These are phyloP conservation scores for Ictalurus furcatus DNA, from an alignment of 2,113 vertebrate genomes.

Conservation along the genomic window DNA sequence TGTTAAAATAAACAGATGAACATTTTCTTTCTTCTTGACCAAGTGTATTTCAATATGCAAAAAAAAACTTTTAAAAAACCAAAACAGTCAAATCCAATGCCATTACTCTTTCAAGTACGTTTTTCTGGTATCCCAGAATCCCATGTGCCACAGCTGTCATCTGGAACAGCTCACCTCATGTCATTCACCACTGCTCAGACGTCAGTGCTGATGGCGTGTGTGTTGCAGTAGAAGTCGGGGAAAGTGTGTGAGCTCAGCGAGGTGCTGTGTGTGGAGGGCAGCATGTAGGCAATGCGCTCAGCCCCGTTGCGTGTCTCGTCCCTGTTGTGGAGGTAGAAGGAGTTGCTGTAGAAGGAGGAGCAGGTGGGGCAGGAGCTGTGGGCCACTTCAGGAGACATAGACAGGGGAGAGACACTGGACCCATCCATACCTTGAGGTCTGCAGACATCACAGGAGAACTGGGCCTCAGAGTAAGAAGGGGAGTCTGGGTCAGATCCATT, in stretches of 20 bases:
- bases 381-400: conserved; percentile 65
- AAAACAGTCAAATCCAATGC: not conserved
- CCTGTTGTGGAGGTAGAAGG: conserved; percentile 86
- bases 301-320: conserved; percentile 89
- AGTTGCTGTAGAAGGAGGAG: conserved; percentile 83
- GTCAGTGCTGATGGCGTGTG: conserved; percentile 89
- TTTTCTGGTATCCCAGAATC: not conserved
- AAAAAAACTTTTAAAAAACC: not conserved
- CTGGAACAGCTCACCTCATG: not conserved
- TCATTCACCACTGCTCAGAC: conserved; percentile 72
- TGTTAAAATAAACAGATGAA: not conserved
- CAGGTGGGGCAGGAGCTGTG: conserved; percentile 82
- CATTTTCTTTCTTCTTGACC: not conserved
- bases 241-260: conserved; percentile 76
- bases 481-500: conserved; percentile 82
- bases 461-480: conserved; percentile 73
- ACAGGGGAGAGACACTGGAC: conserved; percentile 66
- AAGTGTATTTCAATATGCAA: not conserved
- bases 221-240: conserved; percentile 82
- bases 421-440: conserved; percentile 77
- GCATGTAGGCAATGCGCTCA: conserved; percentile 80
- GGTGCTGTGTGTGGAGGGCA: conserved; percentile 78
- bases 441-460: conserved; percentile 86
- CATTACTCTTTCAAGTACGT: not conserved
- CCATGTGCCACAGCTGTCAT: not conserved